Evolutionary conservation across 2,797 vertebrate genomes (phyloP), one percentile per base, ranked within the genome.

Genomic region (Tapirus indicus): DNA sequence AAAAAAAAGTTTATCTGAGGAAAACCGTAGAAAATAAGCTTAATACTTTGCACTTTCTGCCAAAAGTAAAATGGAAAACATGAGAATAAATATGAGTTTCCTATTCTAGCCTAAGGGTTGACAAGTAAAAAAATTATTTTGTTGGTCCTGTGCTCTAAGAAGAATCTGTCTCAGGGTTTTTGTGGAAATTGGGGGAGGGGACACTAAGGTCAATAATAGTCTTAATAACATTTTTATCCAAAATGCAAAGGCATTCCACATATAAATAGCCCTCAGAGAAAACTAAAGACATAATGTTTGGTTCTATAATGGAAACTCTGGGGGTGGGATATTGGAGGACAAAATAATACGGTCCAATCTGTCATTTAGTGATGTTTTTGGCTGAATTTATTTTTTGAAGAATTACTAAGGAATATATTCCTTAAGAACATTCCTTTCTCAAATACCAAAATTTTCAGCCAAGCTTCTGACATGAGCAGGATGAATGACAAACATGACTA

Each of bases 361-460:
- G 56, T 62, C 44, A 93, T 79, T 94, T 91, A 56, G 75, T 88
- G 56, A 60, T 60, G 8, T 52, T 89, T 71, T 44, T 35, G 21
- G 58, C 54, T 82, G 75, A 94, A 64, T 54, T 94, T 78, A 32
- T 56, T 90, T 94, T 86, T 95, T 69, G 4, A 97, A 83, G 49
- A 96, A 92, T 66, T 80, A 84, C 44, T 64, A 93, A 93, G 27
- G 64, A 91, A 92, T 41, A 85, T 49, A 91, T 96, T 84, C 35
- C 60, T 69, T 92, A 80, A 94, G 58, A 93, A 94, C 8, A 93
- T 47, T 69, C 47, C 79, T 95, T 77, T 92, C 66, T 96, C 85
- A 94, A 74, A 84, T 49, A 78, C 49, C 64, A 78, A 72, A 66
- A 77, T 79, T 92, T 90, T 86, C 75, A 90, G 47, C 25, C 35